Conservation (phyloP, 1,140 invertebrate species). For the Drosophila insularis region DNA sequence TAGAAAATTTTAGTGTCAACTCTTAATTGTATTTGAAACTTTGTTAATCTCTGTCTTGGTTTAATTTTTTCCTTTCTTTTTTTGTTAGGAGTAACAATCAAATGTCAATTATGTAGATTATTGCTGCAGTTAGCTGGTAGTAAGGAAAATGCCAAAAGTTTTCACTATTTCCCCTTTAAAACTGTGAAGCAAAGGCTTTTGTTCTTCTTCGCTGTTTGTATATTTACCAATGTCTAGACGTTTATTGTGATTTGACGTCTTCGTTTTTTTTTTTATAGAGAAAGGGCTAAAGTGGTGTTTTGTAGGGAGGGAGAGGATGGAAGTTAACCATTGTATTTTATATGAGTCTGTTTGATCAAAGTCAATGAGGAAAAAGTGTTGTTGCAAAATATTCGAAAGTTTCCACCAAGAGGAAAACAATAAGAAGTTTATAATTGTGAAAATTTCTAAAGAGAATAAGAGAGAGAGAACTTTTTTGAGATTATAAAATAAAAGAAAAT, state of each 20-base stretch:
- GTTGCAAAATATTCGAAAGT: conserved; percentile 12
- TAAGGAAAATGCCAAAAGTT: conserved; percentile 36
- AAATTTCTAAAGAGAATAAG: neutral
- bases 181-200: conserved; percentile 26
- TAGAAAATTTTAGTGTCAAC: conserved; percentile 23
- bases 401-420: neutral
- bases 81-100: conserved; percentile 49
- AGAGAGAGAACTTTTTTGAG: neutral
- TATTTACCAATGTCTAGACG: conserved; percentile 72
- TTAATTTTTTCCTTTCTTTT: conserved; percentile 37
- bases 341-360: neutral
- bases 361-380: conserved; percentile 14
- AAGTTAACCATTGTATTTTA: conserved; percentile 27
- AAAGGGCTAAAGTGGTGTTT: neutral
- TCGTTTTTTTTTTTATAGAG: neutral
- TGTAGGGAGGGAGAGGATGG: neutral
- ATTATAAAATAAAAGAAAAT: neutral
- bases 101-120: conserved; percentile 67
- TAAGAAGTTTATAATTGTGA: conserved; percentile 10
- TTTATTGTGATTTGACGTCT: conserved; percentile 54
- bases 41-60: conserved; percentile 9
- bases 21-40: conserved; percentile 25
- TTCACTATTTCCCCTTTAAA: conserved; percentile 25
- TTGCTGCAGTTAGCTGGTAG: conserved; percentile 48
- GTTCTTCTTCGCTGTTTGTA: conserved; percentile 46